These are phyloP conservation scores for Agrotis segetum DNA, from an alignment of 2,888 invertebrate genomes.

Conservation along the genomic window DNA sequence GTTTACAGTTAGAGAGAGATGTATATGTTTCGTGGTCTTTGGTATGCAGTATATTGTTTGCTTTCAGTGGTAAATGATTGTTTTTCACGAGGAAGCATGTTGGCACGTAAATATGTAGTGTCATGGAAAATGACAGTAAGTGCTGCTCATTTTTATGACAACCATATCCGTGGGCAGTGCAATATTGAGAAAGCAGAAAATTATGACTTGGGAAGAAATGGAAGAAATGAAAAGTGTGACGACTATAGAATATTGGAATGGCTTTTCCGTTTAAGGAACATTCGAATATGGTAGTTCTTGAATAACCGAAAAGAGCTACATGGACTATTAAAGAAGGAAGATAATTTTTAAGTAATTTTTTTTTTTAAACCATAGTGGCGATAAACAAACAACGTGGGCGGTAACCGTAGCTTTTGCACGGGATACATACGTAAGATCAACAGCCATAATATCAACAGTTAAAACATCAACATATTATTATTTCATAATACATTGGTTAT, in stretches of 20 bases:
- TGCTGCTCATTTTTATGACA: not conserved
- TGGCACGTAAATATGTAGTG: constrained; percentile 1
- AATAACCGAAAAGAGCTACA: too few relatives aligned
- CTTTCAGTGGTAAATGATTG: constrained; percentile 33
- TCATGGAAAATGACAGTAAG: constrained; percentile 24
- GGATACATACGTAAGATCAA: too few relatives aligned
- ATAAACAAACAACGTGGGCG: too few relatives aligned
- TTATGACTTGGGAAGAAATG: not conserved
- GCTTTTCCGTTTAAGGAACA: not conserved
- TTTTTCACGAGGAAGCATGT: constrained; percentile 38
- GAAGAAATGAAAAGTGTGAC: not conserved
- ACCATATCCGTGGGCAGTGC: constrained; percentile 16
- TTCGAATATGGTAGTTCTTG: too few relatives aligned
- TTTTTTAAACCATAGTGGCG: too few relatives aligned
- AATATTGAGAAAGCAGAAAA: constrained; percentile 8
- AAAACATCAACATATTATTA: too few relatives aligned
- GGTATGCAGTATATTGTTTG: constrained; percentile 19
- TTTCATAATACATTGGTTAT: too few relatives aligned
- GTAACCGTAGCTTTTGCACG: too few relatives aligned
- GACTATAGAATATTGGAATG: not conserved
- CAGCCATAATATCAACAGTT: too few relatives aligned
- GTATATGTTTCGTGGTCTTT: constrained; percentile 18
- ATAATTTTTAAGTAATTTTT: too few relatives aligned
- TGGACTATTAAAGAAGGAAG: too few relatives aligned
- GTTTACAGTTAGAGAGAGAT: not conserved